A percentile compares a stretch with the other conserved stretches of the same genome.
Conservation (phyloP, 2,888 invertebrate genomes). For the Patella ulyssiponensis region DNA sequence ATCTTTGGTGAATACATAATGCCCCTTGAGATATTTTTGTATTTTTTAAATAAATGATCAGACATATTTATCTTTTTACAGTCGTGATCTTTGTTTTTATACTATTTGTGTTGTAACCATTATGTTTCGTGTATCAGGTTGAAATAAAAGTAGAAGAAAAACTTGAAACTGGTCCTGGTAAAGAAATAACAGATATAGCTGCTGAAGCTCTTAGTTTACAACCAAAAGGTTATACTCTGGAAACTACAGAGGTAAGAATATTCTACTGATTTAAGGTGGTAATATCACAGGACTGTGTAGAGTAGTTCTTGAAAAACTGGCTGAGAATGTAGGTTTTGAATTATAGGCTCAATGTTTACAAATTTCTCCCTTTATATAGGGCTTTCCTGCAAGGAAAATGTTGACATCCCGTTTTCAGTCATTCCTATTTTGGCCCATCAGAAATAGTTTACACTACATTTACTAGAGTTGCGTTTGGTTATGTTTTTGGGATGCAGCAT, state of each 20-base stretch:
- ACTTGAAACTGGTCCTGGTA: conserved; percentile 51
- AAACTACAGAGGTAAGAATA: conserved; percentile 84
- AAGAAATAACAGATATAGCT: conserved; percentile 90
- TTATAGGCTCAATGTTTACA: too few species aligned
- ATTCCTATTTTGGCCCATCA: not conserved
- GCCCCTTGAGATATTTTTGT: too few species aligned
- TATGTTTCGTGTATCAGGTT: not conserved
- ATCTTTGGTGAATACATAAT: too few species aligned
- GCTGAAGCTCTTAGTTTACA: conserved; percentile 95
- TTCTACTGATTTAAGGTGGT: too few species aligned
- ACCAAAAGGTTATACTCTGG: conserved; percentile 96
- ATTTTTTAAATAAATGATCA: too few species aligned
- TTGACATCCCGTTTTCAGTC: too few species aligned
- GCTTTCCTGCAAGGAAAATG: too few species aligned
- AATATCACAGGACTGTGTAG: too few species aligned
- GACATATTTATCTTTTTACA: too few species aligned
- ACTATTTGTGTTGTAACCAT: not conserved
- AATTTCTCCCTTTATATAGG: too few species aligned
- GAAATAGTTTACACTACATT: not conserved
- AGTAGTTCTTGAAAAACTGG: too few species aligned
- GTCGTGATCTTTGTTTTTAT: not conserved
- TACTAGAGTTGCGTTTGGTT: not conserved
- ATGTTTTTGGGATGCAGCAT: not conserved
- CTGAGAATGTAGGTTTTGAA: too few species aligned
- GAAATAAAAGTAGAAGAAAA: conserved; percentile 8